A percentile compares a stretch with the other conserved stretches of the same genome.
Conservation (phyloP, 2,888 invertebrate genomes). For the Heliconius erato region DNA sequence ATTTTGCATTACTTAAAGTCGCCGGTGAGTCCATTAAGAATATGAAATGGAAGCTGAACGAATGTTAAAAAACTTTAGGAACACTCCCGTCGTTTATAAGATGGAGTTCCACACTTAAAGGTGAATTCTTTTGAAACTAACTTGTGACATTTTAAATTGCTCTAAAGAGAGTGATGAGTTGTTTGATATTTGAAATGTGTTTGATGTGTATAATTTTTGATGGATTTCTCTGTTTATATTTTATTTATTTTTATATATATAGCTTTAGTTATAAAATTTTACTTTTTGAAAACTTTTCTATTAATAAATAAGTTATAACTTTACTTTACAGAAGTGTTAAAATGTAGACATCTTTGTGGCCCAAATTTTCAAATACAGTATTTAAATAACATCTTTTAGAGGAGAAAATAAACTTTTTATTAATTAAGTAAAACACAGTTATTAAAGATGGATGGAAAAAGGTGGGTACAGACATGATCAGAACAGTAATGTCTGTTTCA, state of each 20-base stretch:
- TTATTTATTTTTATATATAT: no score
- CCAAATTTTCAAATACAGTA: no score
- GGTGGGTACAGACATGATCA: no score
- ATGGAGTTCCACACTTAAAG: constrained; percentile 67
- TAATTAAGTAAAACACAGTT: no score
- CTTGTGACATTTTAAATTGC: constrained; percentile 36
- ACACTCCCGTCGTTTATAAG: constrained; percentile 63
- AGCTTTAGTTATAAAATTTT: neutral
- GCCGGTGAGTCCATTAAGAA: constrained; percentile 73
- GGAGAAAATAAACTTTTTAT: no score
- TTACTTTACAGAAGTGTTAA: no score
- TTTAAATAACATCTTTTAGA: no score
- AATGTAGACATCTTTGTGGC: no score
- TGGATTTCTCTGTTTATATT: neutral
- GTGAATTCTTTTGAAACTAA: constrained; percentile 54
- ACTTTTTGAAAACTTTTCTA: neutral
- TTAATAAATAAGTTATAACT: neutral
- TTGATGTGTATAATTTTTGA: constrained; percentile 14
- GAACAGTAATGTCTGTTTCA: no score
- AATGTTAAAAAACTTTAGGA: constrained; percentile 70
- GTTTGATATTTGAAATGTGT: constrained; percentile 29
- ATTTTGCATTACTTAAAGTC: constrained; percentile 52
- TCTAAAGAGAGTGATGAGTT: constrained; percentile 23
- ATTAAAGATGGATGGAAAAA: no score
- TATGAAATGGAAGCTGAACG: constrained; percentile 69